Evolutionary conservation across 92 coral and sea anemone species (phyloP).

Genomic region (Metridium senile): DNA sequence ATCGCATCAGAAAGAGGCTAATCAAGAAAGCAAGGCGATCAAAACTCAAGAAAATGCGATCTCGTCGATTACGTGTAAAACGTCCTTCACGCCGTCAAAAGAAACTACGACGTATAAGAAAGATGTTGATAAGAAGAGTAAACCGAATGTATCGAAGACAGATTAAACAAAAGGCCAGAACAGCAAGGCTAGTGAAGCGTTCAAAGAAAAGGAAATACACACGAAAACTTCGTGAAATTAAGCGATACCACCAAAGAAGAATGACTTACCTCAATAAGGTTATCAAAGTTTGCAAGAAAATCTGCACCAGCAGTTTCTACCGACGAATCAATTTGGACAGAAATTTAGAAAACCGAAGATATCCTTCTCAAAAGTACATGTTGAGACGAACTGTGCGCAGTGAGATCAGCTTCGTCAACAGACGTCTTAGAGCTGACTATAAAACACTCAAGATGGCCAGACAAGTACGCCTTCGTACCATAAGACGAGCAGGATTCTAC

Average conservation of each 20-base stretch:
- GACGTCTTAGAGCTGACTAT: background rate
- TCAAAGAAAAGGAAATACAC: background rate
- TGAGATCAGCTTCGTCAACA: background rate
- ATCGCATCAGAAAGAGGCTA: background rate
- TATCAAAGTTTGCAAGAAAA: background rate
- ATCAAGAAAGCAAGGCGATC: background rate
- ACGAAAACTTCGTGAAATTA: conserved; percentile 19
- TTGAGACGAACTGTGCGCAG: conserved; percentile 13
- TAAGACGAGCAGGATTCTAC: conserved; percentile 1
- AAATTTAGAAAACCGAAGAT: background rate
- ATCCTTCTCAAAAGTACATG: background rate
- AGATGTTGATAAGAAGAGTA: background rate
- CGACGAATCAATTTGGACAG: background rate
- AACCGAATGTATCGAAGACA: background rate
- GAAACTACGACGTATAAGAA: conserved; percentile 8
- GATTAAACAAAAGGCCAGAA: background rate
- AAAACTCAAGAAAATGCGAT: conserved; percentile 5
- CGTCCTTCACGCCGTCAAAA: background rate
- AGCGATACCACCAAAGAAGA: conserved; percentile 15
- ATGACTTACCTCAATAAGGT: background rate
- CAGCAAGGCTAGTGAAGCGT: background rate
- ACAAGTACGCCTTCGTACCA: background rate
- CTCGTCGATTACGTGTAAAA: conserved; percentile 14
- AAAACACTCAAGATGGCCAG: background rate
- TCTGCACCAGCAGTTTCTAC: background rate